These are phyloP conservation scores for Orthosia gracilis DNA, from an alignment of 2,888 invertebrate species.

Conservation along the genomic window DNA sequence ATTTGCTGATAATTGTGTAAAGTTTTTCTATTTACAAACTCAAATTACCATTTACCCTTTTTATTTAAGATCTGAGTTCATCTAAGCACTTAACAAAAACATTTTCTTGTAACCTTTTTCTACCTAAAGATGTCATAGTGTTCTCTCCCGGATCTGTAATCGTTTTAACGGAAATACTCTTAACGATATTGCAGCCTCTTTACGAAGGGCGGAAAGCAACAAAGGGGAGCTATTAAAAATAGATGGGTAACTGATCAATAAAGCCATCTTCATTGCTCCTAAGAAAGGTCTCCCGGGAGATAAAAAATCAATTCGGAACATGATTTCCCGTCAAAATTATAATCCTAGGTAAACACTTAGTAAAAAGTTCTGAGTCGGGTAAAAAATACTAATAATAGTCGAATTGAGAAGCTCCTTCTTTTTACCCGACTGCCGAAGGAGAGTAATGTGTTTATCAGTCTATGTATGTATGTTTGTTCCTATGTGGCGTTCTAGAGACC, in stretches of 20 bases:
- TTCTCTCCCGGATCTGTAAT: background rate
- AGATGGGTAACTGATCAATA: slow-evolving; percentile 9
- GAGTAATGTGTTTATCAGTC: too few species aligned
- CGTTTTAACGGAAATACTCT: slow-evolving; percentile 29
- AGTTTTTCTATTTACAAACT: background rate
- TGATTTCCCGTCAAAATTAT: background rate
- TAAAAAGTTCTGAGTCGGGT: too few species aligned
- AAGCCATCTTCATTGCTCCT: background rate
- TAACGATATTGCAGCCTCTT: slow-evolving; percentile 51
- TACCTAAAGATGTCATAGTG: background rate
- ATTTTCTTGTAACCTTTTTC: background rate
- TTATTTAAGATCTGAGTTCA: background rate
- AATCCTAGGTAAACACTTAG: too few species aligned
- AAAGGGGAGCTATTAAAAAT: slow-evolving; percentile 44
- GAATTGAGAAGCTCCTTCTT: too few species aligned
- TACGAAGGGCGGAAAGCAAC: slow-evolving; percentile 21
- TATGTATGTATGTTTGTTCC: too few species aligned
- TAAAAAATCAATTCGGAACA: background rate
- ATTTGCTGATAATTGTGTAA: background rate
- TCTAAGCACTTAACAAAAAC: background rate
- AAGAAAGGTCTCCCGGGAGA: too few species aligned
- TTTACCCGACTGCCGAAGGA: too few species aligned
- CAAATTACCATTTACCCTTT: background rate
- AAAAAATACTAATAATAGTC: too few species aligned
- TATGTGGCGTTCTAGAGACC: too few species aligned